Conservation (phyloP, 2,888 invertebrate species). For the Sympetrum striolatum region DNA sequence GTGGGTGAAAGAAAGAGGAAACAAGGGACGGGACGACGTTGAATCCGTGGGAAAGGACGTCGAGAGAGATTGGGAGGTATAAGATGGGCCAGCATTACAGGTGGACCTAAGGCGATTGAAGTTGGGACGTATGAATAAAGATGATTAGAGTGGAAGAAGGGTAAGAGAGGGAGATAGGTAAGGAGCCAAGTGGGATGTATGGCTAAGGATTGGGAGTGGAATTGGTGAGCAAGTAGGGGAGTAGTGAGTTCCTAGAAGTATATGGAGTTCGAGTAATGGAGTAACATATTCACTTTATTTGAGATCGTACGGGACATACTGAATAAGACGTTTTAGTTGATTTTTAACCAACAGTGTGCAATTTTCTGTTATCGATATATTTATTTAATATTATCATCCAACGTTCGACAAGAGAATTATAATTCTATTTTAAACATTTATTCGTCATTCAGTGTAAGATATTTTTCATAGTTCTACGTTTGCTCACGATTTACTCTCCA, state of each 20-base stretch:
- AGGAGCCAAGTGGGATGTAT: background rate
- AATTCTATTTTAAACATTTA: no score
- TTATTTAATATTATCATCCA: no score
- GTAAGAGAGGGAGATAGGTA: background rate
- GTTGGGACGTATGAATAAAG: background rate
- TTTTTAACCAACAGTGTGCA: no score
- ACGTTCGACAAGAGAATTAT: no score
- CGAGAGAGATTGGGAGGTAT: background rate
- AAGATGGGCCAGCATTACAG: background rate
- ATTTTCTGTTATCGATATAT: no score
- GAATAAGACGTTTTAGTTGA: no score
- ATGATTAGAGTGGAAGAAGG: background rate
- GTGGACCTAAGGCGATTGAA: background rate
- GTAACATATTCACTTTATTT: background rate
- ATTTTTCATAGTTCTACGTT: no score
- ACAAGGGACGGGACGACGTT: background rate
- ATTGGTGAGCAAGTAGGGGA: background rate
- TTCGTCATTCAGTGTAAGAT: no score
- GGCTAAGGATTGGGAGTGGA: background rate
- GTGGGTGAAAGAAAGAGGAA: background rate
- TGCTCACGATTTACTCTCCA: no score
- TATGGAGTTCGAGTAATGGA: background rate
- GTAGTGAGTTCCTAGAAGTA: background rate
- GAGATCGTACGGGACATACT: no score
- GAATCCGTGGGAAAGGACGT: background rate